Evolutionary conservation across 2,113 vertebrate species (phyloP), one percentile per base, ranked within the genome.

Genomic region (Ammospiza nelsoni): DNA sequence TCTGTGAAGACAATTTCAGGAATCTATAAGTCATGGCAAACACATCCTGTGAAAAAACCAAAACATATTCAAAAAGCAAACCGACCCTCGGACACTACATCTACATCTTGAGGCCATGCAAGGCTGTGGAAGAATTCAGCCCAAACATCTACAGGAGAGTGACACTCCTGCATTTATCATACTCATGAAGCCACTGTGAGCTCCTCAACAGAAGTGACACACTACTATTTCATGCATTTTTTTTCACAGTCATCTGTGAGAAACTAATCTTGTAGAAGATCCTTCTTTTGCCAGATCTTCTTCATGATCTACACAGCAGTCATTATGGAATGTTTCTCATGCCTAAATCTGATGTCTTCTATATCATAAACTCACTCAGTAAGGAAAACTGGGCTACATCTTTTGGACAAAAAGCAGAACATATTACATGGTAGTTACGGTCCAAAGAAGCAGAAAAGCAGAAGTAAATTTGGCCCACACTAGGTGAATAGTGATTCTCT

Each of bases 121-220:
- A 68, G 7, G 35, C 16, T 68, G 35, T 51, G 41, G 27, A 76
- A 88, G 24, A 87, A 79, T 35, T 55, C 51, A 43, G 33, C 25
- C 48, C 14, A 31, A 72, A 59, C 5, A 23, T 5, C 7, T 31
- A 57, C 0, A 0, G 9, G 9, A 65, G 27, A 78, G 9, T 9
- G 31, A 17, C 63, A 22, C 33, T 39, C 27, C 41, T 75, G 48
- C 6, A 35, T 25, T 89, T 72, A 58, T 46, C 17, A 44, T 9
- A 16, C 9, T n/a, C 46, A 44, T 11, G 9, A 87, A 84, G 11
- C 1, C 67, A 85, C 20, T 68, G 21, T 22, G 8, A 65, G 9
- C 13, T 48, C 23, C 31, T 31, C 18, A 84, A 61, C 11, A 72
- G 37, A 79, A 87, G 46, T 5, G 4, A 41, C 15, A 85, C 5